Base-by-base conservation (phyloP, 2,888 invertebrate genomes). In the Ecliptopera silaceata region DNA sequence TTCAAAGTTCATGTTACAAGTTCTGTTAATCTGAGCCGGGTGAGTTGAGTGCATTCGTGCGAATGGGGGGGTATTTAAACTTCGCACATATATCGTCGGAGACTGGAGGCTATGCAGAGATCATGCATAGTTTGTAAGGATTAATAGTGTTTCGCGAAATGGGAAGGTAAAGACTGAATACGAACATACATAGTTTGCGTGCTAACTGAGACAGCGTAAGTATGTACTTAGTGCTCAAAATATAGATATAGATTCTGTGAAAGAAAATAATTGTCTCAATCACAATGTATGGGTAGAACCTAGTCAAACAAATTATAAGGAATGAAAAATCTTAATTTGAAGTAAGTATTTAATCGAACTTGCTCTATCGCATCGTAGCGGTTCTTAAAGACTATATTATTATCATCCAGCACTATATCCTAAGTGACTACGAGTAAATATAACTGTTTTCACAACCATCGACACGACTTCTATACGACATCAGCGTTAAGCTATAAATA, bases 11-110 rank as follows among this genome's bases (percentile, higher is more conserved):
- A 48, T 44, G 47, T 32, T 43, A 29, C n/a, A 49, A 51, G 52
- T 48, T 56, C 49, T 45, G 44, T 45, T 53, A 58, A 58, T 53
- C 53, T 34, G 38, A 38, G 48, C 36, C 18, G 12, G 22, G 44
- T 4, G 49, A 53, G 44, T 48, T 34, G 47, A 52, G 46, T 46
- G 43, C 52, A 54, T 54, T 61, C 65, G 64, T 64, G 65, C 63
- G 63, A 63, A 64, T 63, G 60, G 65, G 32, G 41, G 51, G 51
- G 58, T 56, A 62, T 62, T 56, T 55, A 61, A 69, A 69, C 65
- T 69, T 65, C 51, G 47, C 36, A 26, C 47, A 60, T 67, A 67
- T 65, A 69, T 66, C 52, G 61, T 64, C 64, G 57, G 62, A 31
- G 50, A 50, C 59, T 57, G 51, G 56, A 61, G 54, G 56, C 56